These are phyloP conservation scores for Trichopoda pennipes DNA, from an alignment of 2,888 invertebrate species.

Conservation along the genomic window DNA sequence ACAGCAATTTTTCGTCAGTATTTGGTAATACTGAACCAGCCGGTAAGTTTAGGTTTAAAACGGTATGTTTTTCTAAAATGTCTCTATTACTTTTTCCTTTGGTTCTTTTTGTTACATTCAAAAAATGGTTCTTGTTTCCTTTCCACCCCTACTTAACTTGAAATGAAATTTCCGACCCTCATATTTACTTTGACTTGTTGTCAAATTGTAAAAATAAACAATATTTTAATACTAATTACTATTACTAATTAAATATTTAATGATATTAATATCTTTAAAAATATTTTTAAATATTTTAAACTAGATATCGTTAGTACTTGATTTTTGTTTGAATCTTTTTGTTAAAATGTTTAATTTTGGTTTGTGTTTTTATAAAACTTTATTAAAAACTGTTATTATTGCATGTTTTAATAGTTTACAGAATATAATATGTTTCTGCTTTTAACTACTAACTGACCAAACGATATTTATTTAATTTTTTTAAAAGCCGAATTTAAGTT, in stretches of 20 bases:
- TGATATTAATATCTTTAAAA: background rate
- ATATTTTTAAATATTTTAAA: background rate
- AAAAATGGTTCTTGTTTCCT: slow-evolving; percentile 44
- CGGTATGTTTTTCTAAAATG: slow-evolving; percentile 30
- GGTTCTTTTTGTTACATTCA: slow-evolving; percentile 36
- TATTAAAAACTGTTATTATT: slow-evolving; percentile 5
- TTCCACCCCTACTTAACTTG: background rate
- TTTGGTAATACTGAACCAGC: slow-evolving; percentile 89
- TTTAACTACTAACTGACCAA: slow-evolving; percentile 12
- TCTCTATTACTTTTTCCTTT: slow-evolving; percentile 36
- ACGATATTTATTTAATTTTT: background rate
- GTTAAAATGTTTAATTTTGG: slow-evolving; percentile 42
- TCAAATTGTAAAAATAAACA: background rate
- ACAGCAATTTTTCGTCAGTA: slow-evolving; percentile 93
- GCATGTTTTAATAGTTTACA: slow-evolving; percentile 35
- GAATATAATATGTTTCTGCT: slow-evolving; percentile 14
- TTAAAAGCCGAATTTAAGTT: slow-evolving; percentile 1
- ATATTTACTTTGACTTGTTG: slow-evolving; percentile 1
- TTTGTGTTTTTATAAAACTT: slow-evolving; percentile 17
- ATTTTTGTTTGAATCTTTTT: background rate
- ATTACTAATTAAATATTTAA: background rate
- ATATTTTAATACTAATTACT: background rate
- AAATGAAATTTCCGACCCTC: slow-evolving; percentile 36
- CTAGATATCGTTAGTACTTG: background rate
- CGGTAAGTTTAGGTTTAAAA: slow-evolving; percentile 82